Base-by-base conservation (phyloP, 2,797 vertebrate genomes). In the Nannoperca australis region DNA sequence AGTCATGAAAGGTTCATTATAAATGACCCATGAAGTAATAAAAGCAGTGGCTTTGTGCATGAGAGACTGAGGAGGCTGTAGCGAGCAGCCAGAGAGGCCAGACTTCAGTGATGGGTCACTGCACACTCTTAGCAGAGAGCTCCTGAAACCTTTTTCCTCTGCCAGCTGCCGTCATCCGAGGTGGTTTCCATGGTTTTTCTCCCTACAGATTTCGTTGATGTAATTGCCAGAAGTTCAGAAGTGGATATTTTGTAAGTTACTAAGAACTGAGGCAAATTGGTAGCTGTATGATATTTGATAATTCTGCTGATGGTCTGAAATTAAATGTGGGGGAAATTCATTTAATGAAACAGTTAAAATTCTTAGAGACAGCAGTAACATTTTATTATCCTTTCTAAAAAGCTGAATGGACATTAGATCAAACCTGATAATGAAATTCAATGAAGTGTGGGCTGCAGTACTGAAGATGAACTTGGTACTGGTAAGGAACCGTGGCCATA, bases 51-150 rank as follows among this genome's bases (percentile, higher is more conserved):
- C 74, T 84, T 66, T 81, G 75, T 77, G 83, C 64, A 70, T 78
- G 62, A 84, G 78, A 70, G 80, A 87, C 79, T 64, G 76, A n/a
- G 45, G 51, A 89, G 74, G 74, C 85, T 83, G 82, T 45, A 72
- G 72, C 66, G 66, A 85, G 70, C 82, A 82, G 85, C 77, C 81
- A 78, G 38, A 74, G 76, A 86, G 85, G 88, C 86, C 85, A 85
- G 76, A 78, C 83, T 82, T 88, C 89, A 85, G 90, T 81, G 68
- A 90, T 63, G 88, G 93, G 93, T 94, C 93, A 91, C 69, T 82
- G 90, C 84, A 72, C 85, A 76, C 85, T 88, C 87, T 90, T 68
- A 87, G 79, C 74, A 74, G 69, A 91, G 79, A 79, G 81, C 82
- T 89, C 84, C 87, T 91, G 81, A 20, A 78, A 81, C 64, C 47